A percentile compares a stretch with the other conserved stretches of the same genome.
phyloP scores from a whole-genome alignment of 1,140 invertebrate genomes.

The Lucilia sericata region DNA sequence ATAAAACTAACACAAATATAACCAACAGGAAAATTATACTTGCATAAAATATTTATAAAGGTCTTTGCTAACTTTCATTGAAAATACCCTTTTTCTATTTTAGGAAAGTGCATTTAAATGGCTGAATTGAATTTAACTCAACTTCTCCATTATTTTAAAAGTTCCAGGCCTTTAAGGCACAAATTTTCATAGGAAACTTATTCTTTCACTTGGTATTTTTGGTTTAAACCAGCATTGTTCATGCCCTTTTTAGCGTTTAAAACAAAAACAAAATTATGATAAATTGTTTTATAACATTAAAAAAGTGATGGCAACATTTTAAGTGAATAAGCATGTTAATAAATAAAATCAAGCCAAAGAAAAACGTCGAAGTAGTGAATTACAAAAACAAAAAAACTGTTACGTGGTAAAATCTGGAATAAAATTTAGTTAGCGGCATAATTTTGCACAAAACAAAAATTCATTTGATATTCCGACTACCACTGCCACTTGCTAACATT shows the following conservation, averaged over 20 bases:
- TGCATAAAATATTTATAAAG: too few relatives aligned
- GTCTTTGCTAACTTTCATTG: too few relatives aligned
- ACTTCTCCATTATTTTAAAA: neutral
- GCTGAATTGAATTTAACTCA: neutral
- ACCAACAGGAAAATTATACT: too few relatives aligned
- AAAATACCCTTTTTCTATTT: too few relatives aligned
- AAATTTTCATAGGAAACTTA: conserved; percentile 10
- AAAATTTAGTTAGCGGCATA: conserved; percentile 29
- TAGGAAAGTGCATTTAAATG: neutral
- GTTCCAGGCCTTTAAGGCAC: neutral
- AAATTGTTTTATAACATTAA: conserved; percentile 1
- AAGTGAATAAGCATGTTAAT: conserved; percentile 29
- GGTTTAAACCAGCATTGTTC: neutral
- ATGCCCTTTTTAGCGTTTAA: neutral
- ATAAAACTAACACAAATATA: too few relatives aligned
- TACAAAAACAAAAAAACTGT: neutral
- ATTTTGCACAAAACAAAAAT: neutral
- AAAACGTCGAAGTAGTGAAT: neutral
- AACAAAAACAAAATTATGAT: neutral
- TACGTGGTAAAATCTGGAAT: conserved; percentile 1
- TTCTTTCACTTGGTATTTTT: neutral
- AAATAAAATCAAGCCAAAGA: conserved; percentile 26
- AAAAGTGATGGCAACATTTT: neutral
- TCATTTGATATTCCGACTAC: neutral
- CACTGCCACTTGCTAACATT: conserved; percentile 17